These are phyloP conservation scores for Horisme vitalbata DNA, from an alignment of 2,888 invertebrate species.

Conservation along the genomic window DNA sequence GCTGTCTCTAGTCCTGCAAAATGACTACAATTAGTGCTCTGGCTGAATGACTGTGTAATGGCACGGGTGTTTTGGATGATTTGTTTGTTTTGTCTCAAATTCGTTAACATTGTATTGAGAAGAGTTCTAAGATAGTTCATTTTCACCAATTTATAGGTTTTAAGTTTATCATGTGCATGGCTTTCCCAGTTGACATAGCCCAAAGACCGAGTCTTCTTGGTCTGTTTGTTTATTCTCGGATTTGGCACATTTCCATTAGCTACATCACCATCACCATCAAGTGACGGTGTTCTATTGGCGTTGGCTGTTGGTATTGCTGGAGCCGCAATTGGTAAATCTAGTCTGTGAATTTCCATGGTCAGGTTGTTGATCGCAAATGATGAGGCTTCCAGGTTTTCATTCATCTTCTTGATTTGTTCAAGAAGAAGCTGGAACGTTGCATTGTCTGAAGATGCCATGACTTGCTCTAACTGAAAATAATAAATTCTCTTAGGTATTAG, in stretches of 20 bases:
- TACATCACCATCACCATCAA: background rate
- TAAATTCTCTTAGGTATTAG: no score
- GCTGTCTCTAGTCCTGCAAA: no score
- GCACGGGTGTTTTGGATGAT: no score
- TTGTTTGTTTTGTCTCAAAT: no score
- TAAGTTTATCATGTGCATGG: background rate
- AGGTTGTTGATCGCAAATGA: constrained; percentile 4
- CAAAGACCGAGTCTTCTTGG: background rate
- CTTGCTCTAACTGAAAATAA: no score
- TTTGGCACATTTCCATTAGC: background rate
- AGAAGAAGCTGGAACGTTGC: background rate
- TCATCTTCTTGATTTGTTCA: constrained; percentile 1
- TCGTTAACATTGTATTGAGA: background rate
- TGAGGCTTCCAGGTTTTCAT: background rate
- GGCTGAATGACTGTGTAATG: no score
- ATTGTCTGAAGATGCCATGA: background rate
- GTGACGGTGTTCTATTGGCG: background rate
- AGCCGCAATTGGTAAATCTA: background rate
- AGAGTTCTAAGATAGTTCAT: background rate
- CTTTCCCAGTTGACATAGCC: constrained; percentile 11
- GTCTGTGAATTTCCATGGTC: constrained; percentile 1
- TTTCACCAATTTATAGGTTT: background rate
- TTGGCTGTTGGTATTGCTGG: background rate
- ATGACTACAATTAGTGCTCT: no score
- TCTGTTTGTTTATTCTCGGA: background rate